These are phyloP conservation scores for Resseliella maxima DNA, from an alignment of 2,888 invertebrate species.

Conservation along the genomic window DNA sequence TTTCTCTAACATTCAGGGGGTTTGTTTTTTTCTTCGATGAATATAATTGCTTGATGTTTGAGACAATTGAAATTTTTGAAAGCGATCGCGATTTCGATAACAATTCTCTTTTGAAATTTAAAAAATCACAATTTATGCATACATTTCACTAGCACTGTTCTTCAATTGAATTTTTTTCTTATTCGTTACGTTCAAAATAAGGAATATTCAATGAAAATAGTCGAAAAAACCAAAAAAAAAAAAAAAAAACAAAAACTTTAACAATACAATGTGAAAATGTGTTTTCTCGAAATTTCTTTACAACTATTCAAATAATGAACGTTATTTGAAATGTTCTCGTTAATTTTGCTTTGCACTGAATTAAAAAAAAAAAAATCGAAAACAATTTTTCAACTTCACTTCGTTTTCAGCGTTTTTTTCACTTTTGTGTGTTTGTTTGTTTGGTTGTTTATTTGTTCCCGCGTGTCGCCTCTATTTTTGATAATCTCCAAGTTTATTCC, in stretches of 20 bases:
- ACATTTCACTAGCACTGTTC: not conserved
- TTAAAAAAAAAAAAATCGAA: not conserved
- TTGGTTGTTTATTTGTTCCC: not conserved
- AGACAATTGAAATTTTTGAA: not conserved
- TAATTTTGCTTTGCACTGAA: not conserved
- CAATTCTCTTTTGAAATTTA: too few species aligned
- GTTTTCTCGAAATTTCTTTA: not conserved
- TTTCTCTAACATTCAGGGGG: too few species aligned
- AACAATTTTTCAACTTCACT: not conserved
- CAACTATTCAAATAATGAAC: not conserved
- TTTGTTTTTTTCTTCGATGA: too few species aligned
- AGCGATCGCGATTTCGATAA: too few species aligned
- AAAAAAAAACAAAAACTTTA: too few species aligned
- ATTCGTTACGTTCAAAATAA: not conserved
- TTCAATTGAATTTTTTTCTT: too few species aligned
- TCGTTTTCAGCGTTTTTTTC: not conserved
- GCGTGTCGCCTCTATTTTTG: not conserved
- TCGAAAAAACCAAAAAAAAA: too few species aligned
- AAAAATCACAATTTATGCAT: not conserved
- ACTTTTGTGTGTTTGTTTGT: not conserved
- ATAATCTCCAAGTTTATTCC: not conserved
- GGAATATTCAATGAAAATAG: not conserved
- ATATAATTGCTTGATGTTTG: too few species aligned
- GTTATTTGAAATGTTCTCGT: conserved; percentile 19
- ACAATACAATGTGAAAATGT: not conserved